Evolutionary conservation across 2,888 invertebrate genomes (phyloP).

Genomic region (Volucella inflata): DNA sequence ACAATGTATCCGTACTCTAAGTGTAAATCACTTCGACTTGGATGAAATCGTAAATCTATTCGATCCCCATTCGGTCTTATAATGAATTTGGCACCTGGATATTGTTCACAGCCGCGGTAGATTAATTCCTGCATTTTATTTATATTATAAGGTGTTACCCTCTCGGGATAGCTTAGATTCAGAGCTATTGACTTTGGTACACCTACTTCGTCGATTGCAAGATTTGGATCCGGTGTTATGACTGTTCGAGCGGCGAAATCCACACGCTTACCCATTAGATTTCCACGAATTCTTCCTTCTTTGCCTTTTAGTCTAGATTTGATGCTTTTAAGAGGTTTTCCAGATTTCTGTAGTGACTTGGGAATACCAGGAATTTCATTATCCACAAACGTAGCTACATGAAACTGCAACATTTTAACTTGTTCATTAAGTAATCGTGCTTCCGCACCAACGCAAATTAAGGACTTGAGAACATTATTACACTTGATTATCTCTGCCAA

Average conservation of each 20-base stretch:
- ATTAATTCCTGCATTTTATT: slow-evolving; percentile 86
- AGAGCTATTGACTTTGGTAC: slow-evolving; percentile 88
- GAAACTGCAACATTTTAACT: slow-evolving; percentile 87
- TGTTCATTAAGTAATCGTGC: slow-evolving; percentile 87
- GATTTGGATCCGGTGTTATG: slow-evolving; percentile 85
- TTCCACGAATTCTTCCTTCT: slow-evolving; percentile 88
- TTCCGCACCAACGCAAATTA: slow-evolving; percentile 87
- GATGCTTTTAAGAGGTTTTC: slow-evolving; percentile 87
- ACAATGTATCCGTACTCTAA: slow-evolving; percentile 85
- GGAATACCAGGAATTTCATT: slow-evolving; percentile 87
- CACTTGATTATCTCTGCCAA: slow-evolving; percentile 87
- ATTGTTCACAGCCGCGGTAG: slow-evolving; percentile 86
- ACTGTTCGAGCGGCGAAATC: slow-evolving; percentile 89
- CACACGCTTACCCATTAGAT: slow-evolving; percentile 89
- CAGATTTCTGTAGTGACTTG: slow-evolving; percentile 87
- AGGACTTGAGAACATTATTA: slow-evolving; percentile 86
- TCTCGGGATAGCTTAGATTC: slow-evolving; percentile 88
- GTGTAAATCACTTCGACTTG: slow-evolving; percentile 86
- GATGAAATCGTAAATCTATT: slow-evolving; percentile 88
- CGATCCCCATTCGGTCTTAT: slow-evolving; percentile 88
- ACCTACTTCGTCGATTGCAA: slow-evolving; percentile 86
- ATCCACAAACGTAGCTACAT: slow-evolving; percentile 87
- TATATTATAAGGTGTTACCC: slow-evolving; percentile 88
- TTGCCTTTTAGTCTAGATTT: slow-evolving; percentile 87
- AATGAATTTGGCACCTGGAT: slow-evolving; percentile 89